Percentiles rank a stretch among this genome's conserved stretches.
Conservation (phyloP, 2,888 invertebrate species). For the Andrena chrysosceles region DNA sequence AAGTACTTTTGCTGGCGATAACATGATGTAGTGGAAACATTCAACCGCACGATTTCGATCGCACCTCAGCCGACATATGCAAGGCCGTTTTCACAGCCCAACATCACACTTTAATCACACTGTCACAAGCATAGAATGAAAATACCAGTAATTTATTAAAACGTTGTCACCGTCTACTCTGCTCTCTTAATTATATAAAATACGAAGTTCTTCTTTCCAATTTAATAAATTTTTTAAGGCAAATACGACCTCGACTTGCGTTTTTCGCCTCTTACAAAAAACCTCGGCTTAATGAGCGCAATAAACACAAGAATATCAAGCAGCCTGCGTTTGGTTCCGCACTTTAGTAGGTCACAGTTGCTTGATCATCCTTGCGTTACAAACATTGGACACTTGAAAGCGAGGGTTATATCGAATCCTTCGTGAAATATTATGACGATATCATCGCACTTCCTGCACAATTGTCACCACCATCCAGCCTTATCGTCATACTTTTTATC, state of each 20-base stretch:
- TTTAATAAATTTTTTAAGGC: background rate
- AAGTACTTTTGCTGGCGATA: background rate
- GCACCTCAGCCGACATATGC: background rate
- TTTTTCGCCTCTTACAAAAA: background rate
- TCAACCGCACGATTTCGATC: slow-evolving; percentile 7
- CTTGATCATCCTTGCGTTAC: slow-evolving; percentile 14
- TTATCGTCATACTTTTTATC: background rate
- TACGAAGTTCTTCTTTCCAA: background rate
- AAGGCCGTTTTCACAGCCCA: background rate
- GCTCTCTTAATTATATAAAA: background rate
- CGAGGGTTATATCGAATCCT: background rate
- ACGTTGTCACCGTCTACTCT: background rate
- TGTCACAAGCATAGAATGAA: background rate
- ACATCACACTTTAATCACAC: slow-evolving; percentile 7
- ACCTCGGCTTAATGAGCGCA: slow-evolving; percentile 15
- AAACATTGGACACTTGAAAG: slow-evolving; percentile 7
- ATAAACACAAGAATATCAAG: slow-evolving; percentile 9
- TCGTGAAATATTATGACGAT: background rate
- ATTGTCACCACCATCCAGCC: background rate
- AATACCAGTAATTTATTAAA: background rate
- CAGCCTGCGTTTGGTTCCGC: background rate
- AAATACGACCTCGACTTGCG: background rate
- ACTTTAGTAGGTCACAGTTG: slow-evolving; percentile 49
- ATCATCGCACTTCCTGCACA: slow-evolving; percentile 14
- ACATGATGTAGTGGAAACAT: background rate